Conservation (phyloP, 2,797 vertebrate genomes). For the Chloroceryle inda region DNA sequence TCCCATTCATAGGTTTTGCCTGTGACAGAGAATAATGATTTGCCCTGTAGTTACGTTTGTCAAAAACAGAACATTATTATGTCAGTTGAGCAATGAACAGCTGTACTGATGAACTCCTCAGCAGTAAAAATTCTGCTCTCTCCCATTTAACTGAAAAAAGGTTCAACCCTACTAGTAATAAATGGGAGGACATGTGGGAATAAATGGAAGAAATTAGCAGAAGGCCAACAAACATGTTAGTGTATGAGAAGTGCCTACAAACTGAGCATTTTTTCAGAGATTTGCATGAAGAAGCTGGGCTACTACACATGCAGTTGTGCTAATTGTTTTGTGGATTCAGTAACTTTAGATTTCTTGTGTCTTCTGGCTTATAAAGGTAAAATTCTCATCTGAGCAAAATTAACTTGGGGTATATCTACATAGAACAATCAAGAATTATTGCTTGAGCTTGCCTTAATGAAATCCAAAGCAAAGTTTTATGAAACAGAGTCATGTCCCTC, state of each 20-base stretch:
- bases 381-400: slow-evolving; percentile 18
- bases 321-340: background rate
- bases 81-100: slow-evolving; percentile 59
- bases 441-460: slow-evolving; percentile 33
- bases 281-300: background rate
- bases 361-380: background rate
- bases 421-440: background rate
- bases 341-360: background rate
- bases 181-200: background rate
- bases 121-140: slow-evolving; percentile 48
- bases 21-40: slow-evolving; percentile 55
- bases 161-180: slow-evolving; percentile 14
- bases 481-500: background rate
- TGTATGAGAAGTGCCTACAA: background rate
- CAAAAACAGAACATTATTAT: slow-evolving; percentile 54
- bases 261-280: background rate
- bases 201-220: slow-evolving; percentile 20
- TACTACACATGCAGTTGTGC: background rate
- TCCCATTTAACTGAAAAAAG: slow-evolving; percentile 26
- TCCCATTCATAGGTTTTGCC: slow-evolving; percentile 55
- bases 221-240: background rate
- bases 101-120: slow-evolving; percentile 56
- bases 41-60: slow-evolving; percentile 63
- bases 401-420: background rate
- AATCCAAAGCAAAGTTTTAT: slow-evolving; percentile 27